Evolutionary conservation across 2,113 vertebrate species (phyloP), one percentile per base, ranked within the genome.

Genomic region (Hymenochirus boettgeri): DNA sequence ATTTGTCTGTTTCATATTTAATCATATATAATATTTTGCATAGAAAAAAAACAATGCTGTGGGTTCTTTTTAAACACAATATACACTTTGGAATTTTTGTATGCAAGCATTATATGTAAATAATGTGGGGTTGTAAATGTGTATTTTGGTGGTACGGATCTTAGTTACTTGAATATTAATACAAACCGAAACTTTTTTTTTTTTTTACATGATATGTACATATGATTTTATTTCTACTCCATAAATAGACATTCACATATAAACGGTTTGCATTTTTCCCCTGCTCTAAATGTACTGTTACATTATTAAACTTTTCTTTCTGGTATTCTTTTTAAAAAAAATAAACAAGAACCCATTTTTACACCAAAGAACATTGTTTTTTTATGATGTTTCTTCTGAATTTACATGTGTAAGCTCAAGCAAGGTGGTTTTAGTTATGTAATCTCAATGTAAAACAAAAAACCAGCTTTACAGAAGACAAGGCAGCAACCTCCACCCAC

Each of bases 41-140:
- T 54, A 31, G 8, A n/a, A 15, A 27, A 29, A 18, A 21, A 31
- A 31, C 25, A 5, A 55, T 55, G 7, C 15, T 23, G 24, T 12
- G 52, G 25, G 25, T 55, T 29, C 52, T 29, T 42, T 42, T 42
- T 55, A 29, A 27, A 17, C 12, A 29, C 18, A 5, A 13, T 35
- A 18, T 19, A 57, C 37, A 37, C 12, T 12, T 57, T 22, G 54
- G 17, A 57, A n/a, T 11, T 57, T 57, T 57, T 57, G 26, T 55
- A 18, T 31, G 9, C 23, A 29, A 13, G 17, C 37, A 18, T 57
- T 35, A 23, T 29, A 21, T 57, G 29, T 57, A 57, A 55, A 57
- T 57, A 55, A 15, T 27, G 33, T 21, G 8, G 35, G 21, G 3
- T 18, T n/a, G 15, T 29, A 18, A 12, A 29, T 57, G 52, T 31